Evolutionary conservation across 2,888 invertebrate species (phyloP).

Genomic region (Galeopsomyia nigrocyanea): DNA sequence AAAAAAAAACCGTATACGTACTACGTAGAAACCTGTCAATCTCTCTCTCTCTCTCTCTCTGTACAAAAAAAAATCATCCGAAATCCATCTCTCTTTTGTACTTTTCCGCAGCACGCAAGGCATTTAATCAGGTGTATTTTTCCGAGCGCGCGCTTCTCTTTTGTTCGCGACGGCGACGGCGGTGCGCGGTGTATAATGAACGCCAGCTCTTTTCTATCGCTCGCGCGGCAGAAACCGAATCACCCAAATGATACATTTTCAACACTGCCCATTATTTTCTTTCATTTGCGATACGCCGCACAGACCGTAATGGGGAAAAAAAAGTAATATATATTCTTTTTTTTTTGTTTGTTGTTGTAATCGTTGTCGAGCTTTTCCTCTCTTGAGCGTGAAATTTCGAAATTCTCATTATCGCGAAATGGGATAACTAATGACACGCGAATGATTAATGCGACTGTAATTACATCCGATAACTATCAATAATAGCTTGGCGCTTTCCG

Average conservation of each 20-base stretch:
- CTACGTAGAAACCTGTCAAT: constrained; percentile 65
- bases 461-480: too few relatives aligned
- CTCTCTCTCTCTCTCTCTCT: constrained; percentile 53
- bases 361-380: neutral
- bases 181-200: constrained; percentile 1
- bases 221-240: constrained; percentile 2
- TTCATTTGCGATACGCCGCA: constrained; percentile 8
- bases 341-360: neutral
- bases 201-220: neutral
- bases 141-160: neutral
- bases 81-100: constrained; percentile 31
- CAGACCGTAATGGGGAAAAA: neutral
- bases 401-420: too few relatives aligned
- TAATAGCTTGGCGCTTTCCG: too few relatives aligned
- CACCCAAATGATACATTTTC: constrained; percentile 1
- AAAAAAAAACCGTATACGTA: too few relatives aligned
- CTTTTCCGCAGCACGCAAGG: constrained; percentile 25
- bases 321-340: neutral
- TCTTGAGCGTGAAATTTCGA: too few relatives aligned
- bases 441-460: too few relatives aligned
- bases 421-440: too few relatives aligned
- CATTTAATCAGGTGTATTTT: constrained; percentile 34
- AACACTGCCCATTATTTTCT: constrained; percentile 6
- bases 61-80: constrained; percentile 38
- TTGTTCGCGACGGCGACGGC: neutral